These are phyloP conservation scores for Loripinus fragilis DNA, from an alignment of 2,888 invertebrate genomes.

Conservation along the genomic window DNA sequence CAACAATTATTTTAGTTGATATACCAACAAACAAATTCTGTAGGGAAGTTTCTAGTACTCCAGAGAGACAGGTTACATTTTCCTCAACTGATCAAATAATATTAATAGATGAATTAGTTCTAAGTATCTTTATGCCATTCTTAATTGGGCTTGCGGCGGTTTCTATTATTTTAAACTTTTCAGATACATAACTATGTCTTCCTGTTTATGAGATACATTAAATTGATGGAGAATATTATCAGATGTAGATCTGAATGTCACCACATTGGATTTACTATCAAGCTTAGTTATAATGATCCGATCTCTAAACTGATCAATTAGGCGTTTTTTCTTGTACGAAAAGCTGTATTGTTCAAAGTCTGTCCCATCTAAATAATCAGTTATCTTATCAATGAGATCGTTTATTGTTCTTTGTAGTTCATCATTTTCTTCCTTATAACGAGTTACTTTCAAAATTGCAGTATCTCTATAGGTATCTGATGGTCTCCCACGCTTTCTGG, in stretches of 20 bases:
- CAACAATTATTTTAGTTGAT: conserved; percentile 26
- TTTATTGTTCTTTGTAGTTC: background rate
- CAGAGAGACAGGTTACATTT: conserved; percentile 1
- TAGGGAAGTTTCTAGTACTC: background rate
- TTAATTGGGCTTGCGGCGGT: conserved; percentile 55
- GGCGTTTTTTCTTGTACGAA: conserved; percentile 39
- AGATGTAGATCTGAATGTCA: conserved; percentile 47
- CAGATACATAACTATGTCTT: conserved; percentile 31
- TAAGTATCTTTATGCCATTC: conserved; percentile 41
- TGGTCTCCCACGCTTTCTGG: conserved; percentile 14
- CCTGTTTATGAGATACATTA: conserved; percentile 16
- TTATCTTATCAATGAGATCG: conserved; percentile 5
- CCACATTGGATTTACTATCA: conserved; percentile 47
- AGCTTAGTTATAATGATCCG: conserved; percentile 48
- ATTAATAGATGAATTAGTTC: background rate
- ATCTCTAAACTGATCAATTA: conserved; percentile 52
- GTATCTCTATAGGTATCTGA: background rate
- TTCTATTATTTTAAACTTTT: conserved; percentile 43
- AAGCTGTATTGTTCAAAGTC: conserved; percentile 15
- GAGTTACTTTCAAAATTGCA: background rate
- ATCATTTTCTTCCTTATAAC: conserved; percentile 1
- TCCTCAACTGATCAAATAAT: conserved; percentile 5
- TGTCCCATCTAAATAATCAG: background rate
- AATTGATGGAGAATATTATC: conserved; percentile 38
- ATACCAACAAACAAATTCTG: background rate